Evolutionary conservation across 2,113 vertebrate genomes (phyloP), one percentile per base, ranked within the genome.

Genomic region (Sylvilagus bachmani): DNA sequence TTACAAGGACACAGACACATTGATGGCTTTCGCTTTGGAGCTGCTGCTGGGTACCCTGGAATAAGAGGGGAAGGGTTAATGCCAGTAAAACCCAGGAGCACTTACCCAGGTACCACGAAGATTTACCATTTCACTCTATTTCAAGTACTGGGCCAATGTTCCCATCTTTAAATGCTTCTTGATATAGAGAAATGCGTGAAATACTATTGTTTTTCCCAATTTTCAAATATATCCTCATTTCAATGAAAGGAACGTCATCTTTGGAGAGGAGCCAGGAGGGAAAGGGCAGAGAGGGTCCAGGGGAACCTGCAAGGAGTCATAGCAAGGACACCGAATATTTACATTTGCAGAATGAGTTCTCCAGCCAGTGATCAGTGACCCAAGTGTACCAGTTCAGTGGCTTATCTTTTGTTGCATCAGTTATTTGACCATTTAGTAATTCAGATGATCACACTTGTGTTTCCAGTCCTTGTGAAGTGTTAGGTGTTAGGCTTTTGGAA

Each of bases 261-360:
- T 94, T 62, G 38, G 44, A n/a, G 55, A 21, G 17, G 87, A 38
- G 3, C 3, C 3, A 36, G 74, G 49, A 81, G 51, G 31, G 49
- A 38, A 87, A 53, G 24, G 74, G 58, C 22, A 58, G 55, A 73
- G 14, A 64, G 5, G 2, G 25, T 53, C 10, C 81, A 24, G n/a
- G 64, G 19, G 53, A 38, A 44, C 29, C n/a, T 67, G 24, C 38
- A 14, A 17, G 78, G n/a, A 33, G 9, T 27, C 27, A 25, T 5
- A 64, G 49, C 55, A 66, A 75, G 51, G 44, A 90, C 71, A 89
- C n/a, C 31, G 36, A 88, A 53, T 71, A 33, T n/a, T 73, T 22
- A 51, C 31, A 62, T 33, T 61, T 83, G 6, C 19, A 53, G 51
- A 79, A 21, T 16, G 19, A 31, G 16, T 33, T 64, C 70, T 16